phyloP scores from a whole-genome alignment of 2,888 invertebrate genomes.

The Xanthorhoe spadicearia region DNA sequence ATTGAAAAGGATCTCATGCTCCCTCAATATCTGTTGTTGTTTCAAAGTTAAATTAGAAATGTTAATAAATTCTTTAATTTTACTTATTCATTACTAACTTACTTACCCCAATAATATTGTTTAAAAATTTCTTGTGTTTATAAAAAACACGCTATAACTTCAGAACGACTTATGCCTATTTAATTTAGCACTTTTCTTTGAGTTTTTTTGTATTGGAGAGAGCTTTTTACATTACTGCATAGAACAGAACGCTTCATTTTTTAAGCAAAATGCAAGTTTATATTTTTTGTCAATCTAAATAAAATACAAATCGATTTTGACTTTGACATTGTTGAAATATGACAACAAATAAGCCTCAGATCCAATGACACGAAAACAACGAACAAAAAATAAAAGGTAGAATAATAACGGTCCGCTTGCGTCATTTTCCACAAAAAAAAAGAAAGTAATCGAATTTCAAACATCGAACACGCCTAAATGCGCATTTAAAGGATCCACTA shows the following conservation, averaged over 20 bases:
- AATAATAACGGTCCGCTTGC: neutral
- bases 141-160: too few relatives aligned
- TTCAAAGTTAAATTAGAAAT: neutral
- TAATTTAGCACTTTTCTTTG: too few relatives aligned
- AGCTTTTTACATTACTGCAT: too few relatives aligned
- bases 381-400: conserved; percentile 1
- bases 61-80: too few relatives aligned
- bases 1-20: neutral
- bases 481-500: conserved; percentile 28
- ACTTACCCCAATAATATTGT: too few relatives aligned
- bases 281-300: too few relatives aligned
- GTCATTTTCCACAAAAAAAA: conserved; percentile 7
- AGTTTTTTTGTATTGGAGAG: too few relatives aligned
- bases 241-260: too few relatives aligned
- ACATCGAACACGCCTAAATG: conserved; percentile 33
- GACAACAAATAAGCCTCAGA: neutral
- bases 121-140: too few relatives aligned
- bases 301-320: neutral
- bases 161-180: too few relatives aligned
- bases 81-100: too few relatives aligned
- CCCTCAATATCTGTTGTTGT: neutral
- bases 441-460: conserved; percentile 26
- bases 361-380: neutral
- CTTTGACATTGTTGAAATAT: neutral
- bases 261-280: too few relatives aligned